Percentiles rank a stretch among this genome's conserved stretches.
These are phyloP conservation scores for Thysanoteuthis rhombus DNA, from an alignment of 2,888 invertebrate species.

Conservation along the genomic window DNA sequence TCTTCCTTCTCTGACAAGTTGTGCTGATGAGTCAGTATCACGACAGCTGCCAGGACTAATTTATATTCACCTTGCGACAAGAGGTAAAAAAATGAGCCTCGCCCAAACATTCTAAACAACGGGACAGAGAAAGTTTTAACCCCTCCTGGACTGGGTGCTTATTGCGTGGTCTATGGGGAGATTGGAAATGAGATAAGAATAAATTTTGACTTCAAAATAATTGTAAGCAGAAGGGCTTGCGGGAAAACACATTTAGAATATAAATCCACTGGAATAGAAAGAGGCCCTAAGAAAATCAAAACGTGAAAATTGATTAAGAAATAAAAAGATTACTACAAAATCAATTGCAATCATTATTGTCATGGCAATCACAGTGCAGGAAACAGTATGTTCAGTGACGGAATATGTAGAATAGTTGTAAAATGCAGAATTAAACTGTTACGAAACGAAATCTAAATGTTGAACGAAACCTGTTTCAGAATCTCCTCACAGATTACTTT, in stretches of 20 bases:
- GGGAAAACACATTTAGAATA: neutral
- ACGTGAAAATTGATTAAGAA: neutral
- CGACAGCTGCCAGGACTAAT: neutral
- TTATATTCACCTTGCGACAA: neutral
- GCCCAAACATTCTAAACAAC: neutral
- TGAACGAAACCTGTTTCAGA: no score
- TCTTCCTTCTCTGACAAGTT: neutral
- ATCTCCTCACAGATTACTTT: no score
- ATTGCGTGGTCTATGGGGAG: neutral
- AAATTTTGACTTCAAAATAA: neutral
- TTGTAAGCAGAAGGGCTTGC: neutral
- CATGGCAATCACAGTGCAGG: neutral
- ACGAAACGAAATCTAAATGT: no score
- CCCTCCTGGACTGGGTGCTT: neutral
- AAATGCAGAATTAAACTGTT: neutral
- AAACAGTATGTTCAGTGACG: neutral
- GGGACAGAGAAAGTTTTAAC: neutral
- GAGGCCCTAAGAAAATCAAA: neutral
- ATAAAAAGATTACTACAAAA: neutral
- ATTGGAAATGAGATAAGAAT: neutral
- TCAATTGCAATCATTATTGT: neutral
- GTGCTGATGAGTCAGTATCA: neutral
- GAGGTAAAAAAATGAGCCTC: neutral
- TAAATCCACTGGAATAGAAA: neutral
- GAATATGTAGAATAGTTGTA: neutral